Conservation (phyloP, 2,888 invertebrate species). For the Cacoxenus indagator region DNA sequence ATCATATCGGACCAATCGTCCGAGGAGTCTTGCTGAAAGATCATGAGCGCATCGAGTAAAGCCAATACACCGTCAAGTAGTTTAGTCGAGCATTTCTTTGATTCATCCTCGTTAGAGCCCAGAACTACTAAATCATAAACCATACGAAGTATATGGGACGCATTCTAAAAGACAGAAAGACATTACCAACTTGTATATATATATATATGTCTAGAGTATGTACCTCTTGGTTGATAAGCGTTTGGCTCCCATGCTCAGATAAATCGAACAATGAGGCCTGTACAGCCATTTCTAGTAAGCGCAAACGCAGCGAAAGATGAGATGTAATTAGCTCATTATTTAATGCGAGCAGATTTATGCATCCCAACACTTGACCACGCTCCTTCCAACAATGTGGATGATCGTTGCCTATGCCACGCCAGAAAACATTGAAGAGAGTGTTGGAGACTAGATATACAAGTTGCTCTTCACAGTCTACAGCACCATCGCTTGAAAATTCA, state of each 20-base stretch:
- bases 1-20: conserved; percentile 75
- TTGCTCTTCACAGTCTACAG: conserved; percentile 73
- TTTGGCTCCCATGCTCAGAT: conserved; percentile 72
- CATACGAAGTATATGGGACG: conserved; percentile 74
- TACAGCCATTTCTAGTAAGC: conserved; percentile 75
- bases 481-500: conserved; percentile 66
- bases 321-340: conserved; percentile 74
- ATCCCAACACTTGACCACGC: conserved; percentile 75
- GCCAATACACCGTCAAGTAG: conserved; percentile 74
- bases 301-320: conserved; percentile 73
- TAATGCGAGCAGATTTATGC: conserved; percentile 74
- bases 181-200: neutral
- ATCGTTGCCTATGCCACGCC: conserved; percentile 75
- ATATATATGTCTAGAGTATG: neutral
- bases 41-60: conserved; percentile 73
- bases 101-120: conserved; percentile 72
- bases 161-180: conserved; percentile 67
- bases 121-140: conserved; percentile 74
- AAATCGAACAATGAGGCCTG: conserved; percentile 75
- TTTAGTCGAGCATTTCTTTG: conserved; percentile 72
- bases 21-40: conserved; percentile 73
- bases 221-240: conserved; percentile 70
- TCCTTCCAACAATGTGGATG: conserved; percentile 75
- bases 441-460: conserved; percentile 74
- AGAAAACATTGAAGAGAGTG: conserved; percentile 74